Evolutionary conservation across 30 jellyfish, hydroid and myxozoan species (phyloP), one percentile per base, ranked within the genome.

Genomic region (Aurelia aurita): DNA sequence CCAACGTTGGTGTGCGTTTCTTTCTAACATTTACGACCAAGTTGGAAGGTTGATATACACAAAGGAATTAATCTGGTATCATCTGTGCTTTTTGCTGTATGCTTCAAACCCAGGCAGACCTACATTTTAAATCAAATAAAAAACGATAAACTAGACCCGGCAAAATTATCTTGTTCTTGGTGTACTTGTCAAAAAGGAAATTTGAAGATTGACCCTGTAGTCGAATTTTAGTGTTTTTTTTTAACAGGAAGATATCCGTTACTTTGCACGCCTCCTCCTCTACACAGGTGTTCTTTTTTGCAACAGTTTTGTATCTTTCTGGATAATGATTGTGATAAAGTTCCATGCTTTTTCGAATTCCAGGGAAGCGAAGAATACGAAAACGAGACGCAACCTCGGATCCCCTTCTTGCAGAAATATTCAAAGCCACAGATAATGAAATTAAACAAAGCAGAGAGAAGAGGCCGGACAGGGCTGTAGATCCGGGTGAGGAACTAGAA

Each of bases 371-470:
- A 14, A 58, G 85, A 46, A 39, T 82, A n/a, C 89, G 87, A 23
- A 86, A 86, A 65, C 89, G 95, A 14, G 95, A 86, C 53, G 89
- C 85, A 20, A 83, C 55, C n/a, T 45, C 89, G 21, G 97, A 88
- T 54, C 97, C 97, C 26, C 79, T 88, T 29, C 85, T 88, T 49
- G 72, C 95, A 23, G 86, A 77, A 53, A 70, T 88, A 23, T 88
- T 88, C 79, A 88, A 88, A 62, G 35, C 92, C 1, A 44, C 92
- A 6, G 93, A 84, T 11, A 69, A 64, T 22, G 61, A 64, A 23
- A 67, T 62, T 16, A 47, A 88, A 51, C 88, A 81, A 32, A 68
- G 49, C 5, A 72, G 54, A 31, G 97, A 88, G 22, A 76, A 32
- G 14, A 63, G 97, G 64, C 87, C 92, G 66, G 97, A 80, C 82